Conservation (phyloP, 2,797 vertebrate species). For the Petrocephalus schoutedeni region DNA sequence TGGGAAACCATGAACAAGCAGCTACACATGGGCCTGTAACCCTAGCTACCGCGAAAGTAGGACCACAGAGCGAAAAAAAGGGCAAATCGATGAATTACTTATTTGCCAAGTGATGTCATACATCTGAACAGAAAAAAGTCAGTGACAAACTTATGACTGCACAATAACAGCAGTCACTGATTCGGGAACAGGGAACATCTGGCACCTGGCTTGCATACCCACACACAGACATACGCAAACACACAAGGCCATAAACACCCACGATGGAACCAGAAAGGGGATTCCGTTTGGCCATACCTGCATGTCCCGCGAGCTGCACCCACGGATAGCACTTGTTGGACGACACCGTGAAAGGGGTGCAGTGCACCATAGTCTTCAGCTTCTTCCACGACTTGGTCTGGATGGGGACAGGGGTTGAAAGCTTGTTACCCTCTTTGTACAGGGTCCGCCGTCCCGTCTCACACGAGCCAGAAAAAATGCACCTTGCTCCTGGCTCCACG, state of each 20-base stretch:
- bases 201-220: not conserved
- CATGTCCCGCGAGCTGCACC: slow-evolving; percentile 84
- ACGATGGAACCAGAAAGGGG: not conserved
- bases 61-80: not conserved
- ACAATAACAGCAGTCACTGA: not conserved
- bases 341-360: slow-evolving; percentile 73
- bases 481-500: not conserved
- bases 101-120: not conserved
- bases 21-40: not conserved
- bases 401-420: slow-evolving; percentile 14
- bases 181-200: not conserved
- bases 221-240: not conserved
- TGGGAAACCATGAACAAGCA: not conserved
- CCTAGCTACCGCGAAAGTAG: not conserved
- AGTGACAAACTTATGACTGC: not conserved
- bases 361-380: slow-evolving; percentile 77
- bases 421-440: not conserved
- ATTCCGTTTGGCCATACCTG: slow-evolving; percentile 58
- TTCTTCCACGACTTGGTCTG: slow-evolving; percentile 80
- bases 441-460: not conserved
- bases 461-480: not conserved
- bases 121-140: not conserved
- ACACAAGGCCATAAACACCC: not conserved
- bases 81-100: not conserved
- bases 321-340: slow-evolving; percentile 77